Evolutionary conservation across 2,888 invertebrate genomes (phyloP).

Genomic region (Axea sp.): DNA sequence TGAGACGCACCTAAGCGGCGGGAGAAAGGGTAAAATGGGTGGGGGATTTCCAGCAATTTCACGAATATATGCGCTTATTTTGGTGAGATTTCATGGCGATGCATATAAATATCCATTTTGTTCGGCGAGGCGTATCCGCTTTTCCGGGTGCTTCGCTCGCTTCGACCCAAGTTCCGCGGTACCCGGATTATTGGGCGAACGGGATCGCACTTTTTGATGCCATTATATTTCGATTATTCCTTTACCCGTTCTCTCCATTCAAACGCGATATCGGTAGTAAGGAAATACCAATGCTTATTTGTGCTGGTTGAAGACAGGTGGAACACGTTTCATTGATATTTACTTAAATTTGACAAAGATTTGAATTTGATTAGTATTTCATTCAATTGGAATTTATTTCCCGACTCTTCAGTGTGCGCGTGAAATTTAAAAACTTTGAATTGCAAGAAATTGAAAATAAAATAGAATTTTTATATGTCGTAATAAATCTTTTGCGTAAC

Average conservation of each 20-base stretch:
- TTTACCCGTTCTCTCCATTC: background rate
- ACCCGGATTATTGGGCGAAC: slow-evolving; percentile 21
- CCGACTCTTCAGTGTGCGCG: no score
- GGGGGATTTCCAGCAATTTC: slow-evolving; percentile 44
- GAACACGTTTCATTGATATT: no score
- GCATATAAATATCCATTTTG: slow-evolving; percentile 62
- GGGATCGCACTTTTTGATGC: slow-evolving; percentile 17
- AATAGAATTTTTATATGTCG: no score
- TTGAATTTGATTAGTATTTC: no score
- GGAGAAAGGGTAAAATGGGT: background rate
- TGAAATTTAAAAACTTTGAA: no score
- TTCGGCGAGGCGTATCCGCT: slow-evolving; percentile 50
- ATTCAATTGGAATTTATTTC: no score
- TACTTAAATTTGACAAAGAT: no score
- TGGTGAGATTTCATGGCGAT: slow-evolving; percentile 58
- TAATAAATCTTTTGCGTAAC: no score
- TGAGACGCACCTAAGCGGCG: slow-evolving; percentile 30
- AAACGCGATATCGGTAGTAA: no score
- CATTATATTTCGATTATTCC: slow-evolving; percentile 28
- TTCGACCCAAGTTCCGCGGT: slow-evolving; percentile 3
- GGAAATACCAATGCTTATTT: no score
- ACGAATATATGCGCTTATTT: slow-evolving; percentile 59
- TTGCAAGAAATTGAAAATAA: no score
- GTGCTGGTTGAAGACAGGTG: no score
- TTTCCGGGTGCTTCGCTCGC: slow-evolving; percentile 22